Conservation (phyloP, 1,140 invertebrate species). For the Drosophila biarmipes region DNA sequence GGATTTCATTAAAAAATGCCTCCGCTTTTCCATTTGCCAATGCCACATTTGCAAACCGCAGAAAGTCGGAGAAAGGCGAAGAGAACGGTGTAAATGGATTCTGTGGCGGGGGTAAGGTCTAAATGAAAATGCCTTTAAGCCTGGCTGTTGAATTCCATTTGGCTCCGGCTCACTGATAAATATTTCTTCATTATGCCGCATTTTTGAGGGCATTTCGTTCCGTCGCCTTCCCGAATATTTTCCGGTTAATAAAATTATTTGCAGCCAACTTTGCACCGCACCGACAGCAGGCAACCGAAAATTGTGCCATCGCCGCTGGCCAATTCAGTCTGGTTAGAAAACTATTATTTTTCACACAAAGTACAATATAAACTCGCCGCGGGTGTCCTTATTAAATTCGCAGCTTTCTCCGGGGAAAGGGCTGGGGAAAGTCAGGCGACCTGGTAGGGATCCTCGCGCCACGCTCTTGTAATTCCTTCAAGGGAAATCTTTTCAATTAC, state of each 20-base stretch:
- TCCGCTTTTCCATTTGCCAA: constrained; percentile 65
- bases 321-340: constrained; percentile 74
- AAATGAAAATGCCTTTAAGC: constrained; percentile 63
- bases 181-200: constrained; percentile 71
- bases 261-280: neutral
- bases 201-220: constrained; percentile 47
- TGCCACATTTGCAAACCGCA: constrained; percentile 55
- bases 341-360: constrained; percentile 82
- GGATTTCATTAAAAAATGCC: constrained; percentile 73
- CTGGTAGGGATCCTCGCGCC: constrained; percentile 37
- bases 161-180: constrained; percentile 38
- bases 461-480: constrained; percentile 75
- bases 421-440: constrained; percentile 14
- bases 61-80: constrained; percentile 20
- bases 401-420: constrained; percentile 3
- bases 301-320: constrained; percentile 19
- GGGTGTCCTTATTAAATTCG: constrained; percentile 79
- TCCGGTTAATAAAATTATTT: constrained; percentile 74
- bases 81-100: neutral
- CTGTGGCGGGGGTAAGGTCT: neutral
- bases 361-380: constrained; percentile 79
- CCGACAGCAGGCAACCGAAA: neutral
- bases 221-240: constrained; percentile 55
- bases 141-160: constrained; percentile 46
- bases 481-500: constrained; percentile 83